These are phyloP conservation scores for Dermatemys mawii DNA, from an alignment of 2,113 vertebrate species.

Conservation along the genomic window DNA sequence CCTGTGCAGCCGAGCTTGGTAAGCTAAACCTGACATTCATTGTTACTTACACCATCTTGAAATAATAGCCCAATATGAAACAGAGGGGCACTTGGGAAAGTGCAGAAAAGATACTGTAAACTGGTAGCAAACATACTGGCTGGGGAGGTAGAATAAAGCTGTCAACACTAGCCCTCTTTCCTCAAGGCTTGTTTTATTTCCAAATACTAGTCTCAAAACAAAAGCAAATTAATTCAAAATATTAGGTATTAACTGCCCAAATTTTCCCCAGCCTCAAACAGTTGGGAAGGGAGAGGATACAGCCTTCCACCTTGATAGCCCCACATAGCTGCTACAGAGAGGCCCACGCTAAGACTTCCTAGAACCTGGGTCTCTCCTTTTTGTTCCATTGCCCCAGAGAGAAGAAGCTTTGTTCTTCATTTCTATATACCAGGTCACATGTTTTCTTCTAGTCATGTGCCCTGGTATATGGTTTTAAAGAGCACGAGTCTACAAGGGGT, in stretches of 20 bases:
- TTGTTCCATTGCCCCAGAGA: accelerated
- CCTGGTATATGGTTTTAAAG: neutral
- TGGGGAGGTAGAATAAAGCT: neutral
- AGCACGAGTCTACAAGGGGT: neutral
- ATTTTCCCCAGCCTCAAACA: neutral
- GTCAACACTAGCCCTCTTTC: accelerated
- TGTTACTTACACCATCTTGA: neutral
- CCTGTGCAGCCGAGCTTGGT: neutral
- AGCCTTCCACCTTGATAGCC: accelerated
- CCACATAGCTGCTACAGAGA: neutral
- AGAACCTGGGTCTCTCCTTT: neutral
- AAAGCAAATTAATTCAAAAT: neutral
- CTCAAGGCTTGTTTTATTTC: neutral
- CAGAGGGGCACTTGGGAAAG: neutral
- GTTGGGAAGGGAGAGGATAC: neutral
- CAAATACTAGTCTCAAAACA: neutral
- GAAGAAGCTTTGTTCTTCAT: accelerated
- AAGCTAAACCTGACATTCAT: neutral
- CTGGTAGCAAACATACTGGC: neutral
- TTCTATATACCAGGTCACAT: neutral
- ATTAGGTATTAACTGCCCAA: neutral
- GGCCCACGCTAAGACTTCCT: accelerated
- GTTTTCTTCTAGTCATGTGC: neutral
- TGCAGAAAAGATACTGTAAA: neutral
- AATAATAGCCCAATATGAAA: neutral